Conservation (phyloP, 2,113 vertebrate species). For the Paracanthobrama guichenoti region DNA sequence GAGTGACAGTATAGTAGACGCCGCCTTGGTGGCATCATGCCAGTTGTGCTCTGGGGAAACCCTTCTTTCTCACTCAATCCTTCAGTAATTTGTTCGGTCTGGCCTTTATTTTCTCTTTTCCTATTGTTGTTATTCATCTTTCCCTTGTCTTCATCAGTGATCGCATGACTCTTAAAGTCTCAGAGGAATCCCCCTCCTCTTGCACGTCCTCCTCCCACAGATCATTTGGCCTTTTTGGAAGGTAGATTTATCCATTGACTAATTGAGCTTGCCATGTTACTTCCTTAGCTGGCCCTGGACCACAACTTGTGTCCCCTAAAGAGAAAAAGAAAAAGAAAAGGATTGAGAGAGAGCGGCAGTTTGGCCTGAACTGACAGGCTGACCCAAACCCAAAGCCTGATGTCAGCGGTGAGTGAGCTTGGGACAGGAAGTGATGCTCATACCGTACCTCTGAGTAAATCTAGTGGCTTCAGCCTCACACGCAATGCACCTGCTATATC, state of each 20-base stretch:
- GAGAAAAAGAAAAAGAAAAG: conserved; percentile 17
- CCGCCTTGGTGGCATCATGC: background rate
- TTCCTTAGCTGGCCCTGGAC: conserved; percentile 54
- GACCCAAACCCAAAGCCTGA: background rate
- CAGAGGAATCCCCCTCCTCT: conserved; percentile 31
- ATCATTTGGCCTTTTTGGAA: conserved; percentile 36
- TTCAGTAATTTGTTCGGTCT: conserved; percentile 8
- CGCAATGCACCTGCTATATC: conserved; percentile 39
- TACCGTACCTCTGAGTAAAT: conserved; percentile 26
- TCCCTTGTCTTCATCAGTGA: conserved; percentile 24
- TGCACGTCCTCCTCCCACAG: conserved; percentile 30
- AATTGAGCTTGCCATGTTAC: conserved; percentile 58
- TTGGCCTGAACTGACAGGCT: background rate
- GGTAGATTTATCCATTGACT: conserved; percentile 51
- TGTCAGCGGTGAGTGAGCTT: conserved; percentile 28
- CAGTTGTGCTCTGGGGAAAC: conserved; percentile 23
- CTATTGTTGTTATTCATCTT: conserved; percentile 39
- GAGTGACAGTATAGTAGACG: background rate
- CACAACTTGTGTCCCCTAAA: conserved; percentile 35
- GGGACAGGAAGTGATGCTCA: conserved; percentile 33
- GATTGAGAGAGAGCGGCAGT: conserved; percentile 16
- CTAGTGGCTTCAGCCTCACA: background rate
- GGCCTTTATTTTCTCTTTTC: conserved; percentile 12
- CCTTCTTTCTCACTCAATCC: background rate
- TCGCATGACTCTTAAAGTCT: conserved; percentile 50